phyloP scores from a whole-genome alignment of 2,113 vertebrate species.

The Candoia aspera region DNA sequence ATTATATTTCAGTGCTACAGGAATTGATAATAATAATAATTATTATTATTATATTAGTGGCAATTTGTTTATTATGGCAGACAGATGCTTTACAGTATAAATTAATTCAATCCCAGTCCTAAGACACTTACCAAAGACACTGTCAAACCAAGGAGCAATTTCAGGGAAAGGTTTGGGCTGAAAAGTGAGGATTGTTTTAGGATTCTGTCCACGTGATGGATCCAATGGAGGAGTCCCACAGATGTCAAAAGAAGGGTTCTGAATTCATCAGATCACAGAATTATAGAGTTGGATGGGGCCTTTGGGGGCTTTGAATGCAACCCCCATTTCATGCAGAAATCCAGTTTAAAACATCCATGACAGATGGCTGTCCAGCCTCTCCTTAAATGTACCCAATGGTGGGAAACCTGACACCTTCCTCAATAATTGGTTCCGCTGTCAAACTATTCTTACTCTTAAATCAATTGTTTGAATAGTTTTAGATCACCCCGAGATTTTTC shows the following conservation, averaged over 20 bases:
- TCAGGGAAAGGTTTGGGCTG: neutral
- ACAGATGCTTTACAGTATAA: slow-evolving; percentile 41
- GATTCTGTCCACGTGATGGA: neutral
- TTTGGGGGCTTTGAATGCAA: neutral
- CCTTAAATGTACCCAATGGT: neutral
- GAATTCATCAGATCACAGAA: neutral
- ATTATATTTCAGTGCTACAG: slow-evolving; percentile 61
- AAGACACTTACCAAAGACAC: slow-evolving; percentile 40
- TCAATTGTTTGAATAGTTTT: neutral
- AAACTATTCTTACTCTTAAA: neutral
- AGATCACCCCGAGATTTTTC: neutral
- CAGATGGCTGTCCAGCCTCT: neutral
- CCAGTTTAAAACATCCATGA: neutral
- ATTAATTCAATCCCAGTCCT: neutral
- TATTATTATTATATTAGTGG: slow-evolving; percentile 46
- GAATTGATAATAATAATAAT: slow-evolving; percentile 43
- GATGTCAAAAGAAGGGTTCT: neutral
- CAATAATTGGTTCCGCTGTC: neutral
- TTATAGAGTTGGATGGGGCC: neutral
- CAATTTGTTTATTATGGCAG: slow-evolving; percentile 34
- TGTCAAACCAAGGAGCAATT: slow-evolving; percentile 11
- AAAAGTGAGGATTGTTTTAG: neutral
- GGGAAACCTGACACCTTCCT: neutral
- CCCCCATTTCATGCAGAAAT: neutral
- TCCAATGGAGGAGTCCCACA: neutral